Base-by-base conservation (phyloP, 2,888 invertebrate species). In the Antheraea yamamai region DNA sequence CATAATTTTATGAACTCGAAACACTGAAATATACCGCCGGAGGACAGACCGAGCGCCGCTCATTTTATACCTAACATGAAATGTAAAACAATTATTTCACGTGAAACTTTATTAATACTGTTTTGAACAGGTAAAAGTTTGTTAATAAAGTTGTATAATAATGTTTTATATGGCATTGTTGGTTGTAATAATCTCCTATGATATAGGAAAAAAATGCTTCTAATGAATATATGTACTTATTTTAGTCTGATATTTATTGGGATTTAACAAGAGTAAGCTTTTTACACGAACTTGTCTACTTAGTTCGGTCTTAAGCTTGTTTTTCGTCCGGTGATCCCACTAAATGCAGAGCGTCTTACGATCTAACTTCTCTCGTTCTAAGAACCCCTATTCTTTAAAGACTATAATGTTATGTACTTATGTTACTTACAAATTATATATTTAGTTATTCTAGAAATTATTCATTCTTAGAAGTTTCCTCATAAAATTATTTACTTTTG, bases 1-100 rank as follows among this genome's bases (percentile, higher is more conserved):
- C 83, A 80, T 78, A 78, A 79, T 77, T 82, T 82, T 79, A 78
- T 81, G 70, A 70, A 70, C 70, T 39, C 23, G 70, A 70, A 70
- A 70, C 70, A n/a, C 2, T 68, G 70, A 70, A 35, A 70, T 70
- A 70, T 70, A 39, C 12, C 6, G 70, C 70, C 18, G 20, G 18
- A 70, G 70, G 39, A 39, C 39, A 39, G n/a, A 70, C 70, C 20
- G 20, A 70, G 70, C 35, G 35, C 8, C 70, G 20, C 20, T 39
- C 7, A 39, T n/a, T 70, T 39, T 70, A 12, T 70, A 30, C 30
- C 30, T 30, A 70, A 70, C 20, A 72, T 74, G 70, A 18, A 39
- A 70, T n/a, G n/a, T 70, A 10, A 70, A 39, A 70, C 39, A 70
- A 39, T 70, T 70, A 70, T 70, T 35, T 39, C 16, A 30, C 6